These are phyloP conservation scores for Palloptera scutellata DNA, from an alignment of 2,888 invertebrate genomes.

Conservation along the genomic window DNA sequence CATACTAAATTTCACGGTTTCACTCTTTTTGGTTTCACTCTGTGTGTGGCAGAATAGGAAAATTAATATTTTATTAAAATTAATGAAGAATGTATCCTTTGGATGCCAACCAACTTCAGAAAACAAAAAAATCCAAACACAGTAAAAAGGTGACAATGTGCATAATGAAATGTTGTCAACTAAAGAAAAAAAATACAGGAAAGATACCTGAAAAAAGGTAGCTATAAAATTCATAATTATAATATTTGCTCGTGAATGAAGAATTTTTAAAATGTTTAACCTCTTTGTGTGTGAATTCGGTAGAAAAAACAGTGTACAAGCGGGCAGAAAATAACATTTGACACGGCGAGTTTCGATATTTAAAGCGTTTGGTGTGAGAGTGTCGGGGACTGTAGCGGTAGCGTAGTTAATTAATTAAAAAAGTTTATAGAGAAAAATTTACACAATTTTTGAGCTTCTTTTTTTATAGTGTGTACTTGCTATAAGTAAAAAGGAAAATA, in stretches of 20 bases:
- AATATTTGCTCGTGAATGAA: constrained; percentile 20
- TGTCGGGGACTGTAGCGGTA: constrained; percentile 1
- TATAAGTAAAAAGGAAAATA: background rate
- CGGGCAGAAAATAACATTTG: too few species aligned
- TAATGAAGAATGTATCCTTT: constrained; percentile 10
- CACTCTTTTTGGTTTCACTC: too few species aligned
- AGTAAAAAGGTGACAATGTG: constrained; percentile 7
- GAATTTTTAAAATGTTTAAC: constrained; percentile 22
- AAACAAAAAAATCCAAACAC: constrained; percentile 3
- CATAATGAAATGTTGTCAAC: constrained; percentile 3
- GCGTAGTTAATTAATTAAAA: constrained; percentile 43
- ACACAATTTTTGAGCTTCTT: constrained; percentile 19
- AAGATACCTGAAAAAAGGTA: background rate
- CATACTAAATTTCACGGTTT: too few species aligned
- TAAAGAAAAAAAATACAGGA: background rate
- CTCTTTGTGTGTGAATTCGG: background rate
- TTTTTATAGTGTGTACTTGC: too few species aligned
- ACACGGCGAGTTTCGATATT: too few species aligned
- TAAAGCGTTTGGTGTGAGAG: background rate
- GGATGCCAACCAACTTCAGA: background rate
- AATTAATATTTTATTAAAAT: constrained; percentile 15
- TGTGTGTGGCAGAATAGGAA: background rate
- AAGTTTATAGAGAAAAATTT: constrained; percentile 34
- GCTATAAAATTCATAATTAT: constrained; percentile 7
- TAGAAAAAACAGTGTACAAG: background rate